Evolutionary conservation across 1,140 invertebrate species (phyloP), one percentile per base, ranked within the genome.

Genomic region (Aethina tumida): DNA sequence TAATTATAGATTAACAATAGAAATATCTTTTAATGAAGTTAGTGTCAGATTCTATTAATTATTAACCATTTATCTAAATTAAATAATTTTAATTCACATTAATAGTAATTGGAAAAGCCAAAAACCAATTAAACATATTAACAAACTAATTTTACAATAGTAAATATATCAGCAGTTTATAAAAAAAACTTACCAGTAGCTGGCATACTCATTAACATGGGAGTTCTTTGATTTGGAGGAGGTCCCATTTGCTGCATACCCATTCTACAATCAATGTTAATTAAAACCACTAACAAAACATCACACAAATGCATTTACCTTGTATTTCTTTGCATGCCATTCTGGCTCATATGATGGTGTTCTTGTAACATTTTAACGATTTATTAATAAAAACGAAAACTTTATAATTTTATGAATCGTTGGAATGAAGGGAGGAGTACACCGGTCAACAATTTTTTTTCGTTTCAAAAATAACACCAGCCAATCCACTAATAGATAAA

Each of bases 301-400:
- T n/a, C 13, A 3, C 8, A 31, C 14, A 12, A 35, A 10, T 35
- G n/a, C 10, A 42, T 29, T 46, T 47, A 59, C 59, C 59, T 59
- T 29, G 47, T 37, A 52, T 59, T 60, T 41, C 60, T 56, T 35
- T 60, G 60, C 52, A 60, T 53, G 41, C 52, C 48, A 43, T 55
- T 54, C 40, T 56, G 53, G 36, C 47, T 50, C 43, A 59, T 43
- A 52, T 60, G 59, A 49, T 56, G 56, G 52, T 62, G 60, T 52
- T 62, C 60, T 47, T 55, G 53, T 36, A 55, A 46, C 53, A 55
- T 55, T 37, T 35, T 22, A 22, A 22, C 5, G 25, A 26, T 15
- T 21, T 31, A 39, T 31, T 31, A 31, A 39, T 32, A 28, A 39
- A 39, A 39, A 39, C n/a, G 15, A 28, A 16, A 39, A 39, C 24